phyloP scores from a whole-genome alignment of 2,113 vertebrate species.

The Misgurnus anguillicaudatus region DNA sequence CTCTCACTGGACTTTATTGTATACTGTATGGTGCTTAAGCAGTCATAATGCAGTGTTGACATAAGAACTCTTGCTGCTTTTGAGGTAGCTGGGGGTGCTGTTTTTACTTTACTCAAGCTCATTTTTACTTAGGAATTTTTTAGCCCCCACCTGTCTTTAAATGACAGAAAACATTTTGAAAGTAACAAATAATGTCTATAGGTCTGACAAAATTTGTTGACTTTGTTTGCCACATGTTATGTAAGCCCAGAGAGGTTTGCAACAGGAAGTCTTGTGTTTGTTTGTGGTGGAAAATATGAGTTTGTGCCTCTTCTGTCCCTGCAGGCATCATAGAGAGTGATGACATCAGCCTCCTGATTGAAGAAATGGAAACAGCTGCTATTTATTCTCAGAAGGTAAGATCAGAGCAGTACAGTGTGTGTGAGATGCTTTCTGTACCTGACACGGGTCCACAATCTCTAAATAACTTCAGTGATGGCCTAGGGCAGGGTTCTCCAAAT shows the following conservation, averaged over 20 bases:
- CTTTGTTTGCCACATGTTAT: not conserved
- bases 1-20: too few relatives aligned
- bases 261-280: not conserved
- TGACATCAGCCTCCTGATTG: conserved; percentile 49
- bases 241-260: not conserved
- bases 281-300: conserved; percentile 34
- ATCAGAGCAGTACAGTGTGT: not conserved
- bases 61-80: too few relatives aligned
- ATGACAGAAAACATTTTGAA: not conserved
- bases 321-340: conserved; percentile 57
- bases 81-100: too few relatives aligned
- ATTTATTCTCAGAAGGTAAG: conserved; percentile 56
- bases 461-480: not conserved
- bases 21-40: too few relatives aligned
- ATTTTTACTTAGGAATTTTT: not conserved
- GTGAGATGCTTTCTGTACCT: not conserved
- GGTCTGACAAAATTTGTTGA: not conserved
- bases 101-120: too few relatives aligned
- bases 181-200: too few relatives aligned
- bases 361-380: conserved; percentile 53
- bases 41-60: too few relatives aligned
- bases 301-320: conserved; percentile 13
- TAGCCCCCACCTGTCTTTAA: not conserved
- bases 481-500: too few relatives aligned
- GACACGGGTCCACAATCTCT: not conserved